These are phyloP conservation scores for Parelbella ahira DNA, from an alignment of 2,888 invertebrate genomes.

Conservation along the genomic window DNA sequence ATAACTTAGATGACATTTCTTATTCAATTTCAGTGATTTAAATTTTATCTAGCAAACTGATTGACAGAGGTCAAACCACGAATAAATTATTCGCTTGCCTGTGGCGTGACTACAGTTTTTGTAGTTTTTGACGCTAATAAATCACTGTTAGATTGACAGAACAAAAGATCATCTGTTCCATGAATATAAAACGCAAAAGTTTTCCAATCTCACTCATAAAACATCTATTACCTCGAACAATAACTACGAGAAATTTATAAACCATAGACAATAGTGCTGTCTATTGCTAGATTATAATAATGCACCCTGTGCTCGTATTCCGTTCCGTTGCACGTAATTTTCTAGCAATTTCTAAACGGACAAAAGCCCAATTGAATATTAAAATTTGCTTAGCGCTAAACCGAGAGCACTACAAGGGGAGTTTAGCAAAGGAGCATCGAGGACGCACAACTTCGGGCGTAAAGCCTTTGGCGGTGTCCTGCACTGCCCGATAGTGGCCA, in stretches of 20 bases:
- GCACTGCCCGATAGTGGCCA: slow-evolving; percentile 73
- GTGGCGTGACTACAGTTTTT: slow-evolving; percentile 19
- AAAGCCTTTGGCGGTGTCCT: slow-evolving; percentile 71
- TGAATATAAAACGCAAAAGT: slow-evolving; percentile 10
- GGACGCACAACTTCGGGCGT: slow-evolving; percentile 65
- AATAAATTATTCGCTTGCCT: slow-evolving; percentile 13
- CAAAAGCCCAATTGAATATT: slow-evolving; percentile 76
- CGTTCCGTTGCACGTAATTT: slow-evolving; percentile 34
- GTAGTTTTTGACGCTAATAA: slow-evolving; percentile 18
- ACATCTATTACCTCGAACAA: background rate
- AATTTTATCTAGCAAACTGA: slow-evolving; percentile 18
- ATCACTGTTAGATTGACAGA: slow-evolving; percentile 24
- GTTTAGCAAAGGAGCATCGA: slow-evolving; percentile 60
- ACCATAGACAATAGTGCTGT: slow-evolving; percentile 7
- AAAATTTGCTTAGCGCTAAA: slow-evolving; percentile 74
- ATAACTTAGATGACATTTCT: too few relatives aligned
- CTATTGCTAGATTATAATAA: slow-evolving; percentile 8
- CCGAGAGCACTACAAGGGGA: slow-evolving; percentile 60
- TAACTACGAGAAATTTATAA: background rate
- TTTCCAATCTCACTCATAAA: slow-evolving; percentile 6
- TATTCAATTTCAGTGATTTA: too few relatives aligned
- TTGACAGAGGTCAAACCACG: slow-evolving; percentile 22
- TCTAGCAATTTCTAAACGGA: slow-evolving; percentile 36
- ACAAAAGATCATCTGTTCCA: slow-evolving; percentile 21
- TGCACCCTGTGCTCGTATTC: slow-evolving; percentile 20